phyloP scores from a whole-genome alignment of 2,888 invertebrate genomes.

The Leptinotarsa haldemani region DNA sequence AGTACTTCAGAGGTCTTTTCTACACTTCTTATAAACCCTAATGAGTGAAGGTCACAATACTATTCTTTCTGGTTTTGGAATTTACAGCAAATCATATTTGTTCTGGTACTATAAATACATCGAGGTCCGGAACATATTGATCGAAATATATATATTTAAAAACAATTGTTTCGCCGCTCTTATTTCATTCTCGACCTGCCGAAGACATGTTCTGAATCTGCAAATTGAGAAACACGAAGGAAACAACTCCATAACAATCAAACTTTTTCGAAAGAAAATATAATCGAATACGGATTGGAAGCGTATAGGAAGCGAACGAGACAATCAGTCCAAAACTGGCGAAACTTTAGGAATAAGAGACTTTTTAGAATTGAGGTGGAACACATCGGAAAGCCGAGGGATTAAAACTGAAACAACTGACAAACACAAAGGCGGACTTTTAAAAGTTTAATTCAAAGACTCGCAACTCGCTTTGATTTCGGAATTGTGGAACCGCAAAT shows the following conservation, averaged over 20 bases:
- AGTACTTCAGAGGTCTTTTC: too few species aligned
- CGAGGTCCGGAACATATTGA: too few species aligned
- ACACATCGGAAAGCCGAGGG: conserved; percentile 45
- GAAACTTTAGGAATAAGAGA: conserved; percentile 36
- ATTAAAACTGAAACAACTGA: conserved; percentile 49
- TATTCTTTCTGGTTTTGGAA: too few species aligned
- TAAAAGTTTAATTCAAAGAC: conserved; percentile 50
- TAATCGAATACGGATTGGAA: conserved; percentile 35
- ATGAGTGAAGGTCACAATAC: too few species aligned
- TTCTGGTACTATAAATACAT: too few species aligned
- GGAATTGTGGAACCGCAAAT: conserved; percentile 45
- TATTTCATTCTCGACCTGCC: neutral
- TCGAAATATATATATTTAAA: too few species aligned
- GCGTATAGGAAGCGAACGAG: neutral
- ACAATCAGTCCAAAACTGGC: conserved; percentile 8
- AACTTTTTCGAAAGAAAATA: conserved; percentile 34
- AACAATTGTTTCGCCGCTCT: neutral
- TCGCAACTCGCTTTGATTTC: conserved; percentile 47
- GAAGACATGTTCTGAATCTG: conserved; percentile 21
- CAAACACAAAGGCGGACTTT: conserved; percentile 48
- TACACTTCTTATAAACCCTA: too few species aligned
- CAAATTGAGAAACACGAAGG: conserved; percentile 20
- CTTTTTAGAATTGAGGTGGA: conserved; percentile 39
- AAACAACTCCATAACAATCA: conserved; percentile 31
- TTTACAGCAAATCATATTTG: too few species aligned